Base-by-base conservation (phyloP, 2,113 vertebrate species). In the Trogon melanurus region DNA sequence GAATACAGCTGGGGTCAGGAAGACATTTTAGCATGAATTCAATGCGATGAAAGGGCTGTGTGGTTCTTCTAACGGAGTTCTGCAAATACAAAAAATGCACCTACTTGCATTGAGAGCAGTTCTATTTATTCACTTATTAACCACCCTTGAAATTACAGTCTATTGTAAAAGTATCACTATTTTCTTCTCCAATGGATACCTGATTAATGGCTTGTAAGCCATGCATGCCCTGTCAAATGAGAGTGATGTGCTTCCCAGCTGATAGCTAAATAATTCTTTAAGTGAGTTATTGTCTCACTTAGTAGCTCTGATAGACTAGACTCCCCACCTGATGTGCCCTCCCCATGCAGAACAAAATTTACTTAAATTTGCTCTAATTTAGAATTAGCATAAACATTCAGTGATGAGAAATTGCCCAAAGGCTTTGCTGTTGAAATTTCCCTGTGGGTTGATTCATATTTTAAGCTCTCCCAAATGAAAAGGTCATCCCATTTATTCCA, bases 101-200 rank as follows among this genome's bases (percentile, higher is more conserved):
- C 21, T 83, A 66, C 27, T 83, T 0, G 0, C 67, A 86, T 36
- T 75, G 65, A 78, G 79, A 54, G n/a, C 45, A 85, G 26, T 71
- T 94, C 95, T 84, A 89, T 95, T 92, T 96, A 93, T 83, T 90
- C 27, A 21, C 30, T 86, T 96, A 93, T 89, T 96, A 95, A 75
- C 34, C 36, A 75, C 62, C 84, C 76, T 94, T 88, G 93, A 95
- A 96, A 95, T 95, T 78, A 60, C 56, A 74, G 48, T 76, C 78
- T 94, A 47, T 78, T 82, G 41, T 85, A 72, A 70, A 96, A 94
- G 22, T 92, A 91, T 92, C 69, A 61, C 70, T 75, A 38, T 93
- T 94, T 97, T 94, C 88, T 88, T 92, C 88, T 93, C 88, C 86
- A 69, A 0, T 82, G 83, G 69, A 82, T 91, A 64, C 36, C 61